Base-by-base conservation (phyloP, 2,113 vertebrate genomes). In the Empidonax traillii region DNA sequence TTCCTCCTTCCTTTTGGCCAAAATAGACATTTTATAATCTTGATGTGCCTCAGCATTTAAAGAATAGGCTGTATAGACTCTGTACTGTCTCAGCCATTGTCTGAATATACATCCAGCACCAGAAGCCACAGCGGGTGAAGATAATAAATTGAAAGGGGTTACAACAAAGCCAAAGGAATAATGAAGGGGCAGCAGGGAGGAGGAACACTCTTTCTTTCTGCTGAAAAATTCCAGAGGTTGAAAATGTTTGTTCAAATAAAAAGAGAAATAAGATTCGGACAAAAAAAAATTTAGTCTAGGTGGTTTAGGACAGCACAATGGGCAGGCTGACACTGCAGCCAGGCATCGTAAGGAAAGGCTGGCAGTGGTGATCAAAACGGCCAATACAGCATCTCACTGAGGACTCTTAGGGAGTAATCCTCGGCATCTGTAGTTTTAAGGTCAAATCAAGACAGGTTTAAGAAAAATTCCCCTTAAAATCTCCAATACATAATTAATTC, bases 131-230 rank as follows among this genome's bases (percentile, higher is more conserved):
- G 23, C 5, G 18, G 22, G 33, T n/a, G 33, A 74, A 35, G 23
- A 15, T 12, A 67, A 81, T 41, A 51, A 75, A 72, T 9, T 13
- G n/a, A 49, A 49, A 63, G 24, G 31, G 3, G 0, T 25, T 47
- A 47, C 65, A 52, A 3, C 24, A 35, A 62, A 89, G 8, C 17
- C 17, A 58, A 71, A 46, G 33, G 44, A 51, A 39, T 5, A 18
- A 27, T 20, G 21, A 24, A 27, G 8, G 33, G 14, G 22, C 6
- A 2, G 13, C 7, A 8, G 6, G 4, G 0, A 37, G 53, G 46
- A 63, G 22, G 12, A 76, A 24, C 14, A 61, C 23, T 14, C 22
- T 61, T 67, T 52, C 44, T 28, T 67, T 52, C 44, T 28, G 22
- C 30, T 76, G 62, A 46, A 30, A 73, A 51, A 8, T 73, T 86